phyloP scores from a whole-genome alignment of 2,113 vertebrate genomes.

The Paramormyrops kingsleyae region DNA sequence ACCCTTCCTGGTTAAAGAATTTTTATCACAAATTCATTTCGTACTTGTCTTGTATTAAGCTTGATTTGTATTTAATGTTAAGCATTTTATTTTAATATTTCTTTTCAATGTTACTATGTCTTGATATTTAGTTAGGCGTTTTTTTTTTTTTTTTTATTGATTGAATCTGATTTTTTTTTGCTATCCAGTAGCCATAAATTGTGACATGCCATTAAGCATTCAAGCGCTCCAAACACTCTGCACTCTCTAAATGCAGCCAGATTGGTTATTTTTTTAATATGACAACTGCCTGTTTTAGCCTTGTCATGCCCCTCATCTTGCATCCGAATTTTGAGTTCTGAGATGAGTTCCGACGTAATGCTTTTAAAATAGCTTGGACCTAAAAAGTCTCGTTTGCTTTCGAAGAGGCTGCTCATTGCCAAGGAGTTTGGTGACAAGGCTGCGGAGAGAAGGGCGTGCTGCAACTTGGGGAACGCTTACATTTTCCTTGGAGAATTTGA shows the following conservation, averaged over 20 bases:
- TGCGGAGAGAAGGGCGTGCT: conserved; percentile 92
- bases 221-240: not conserved
- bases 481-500: conserved; percentile 94
- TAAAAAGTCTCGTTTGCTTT: conserved; percentile 18
- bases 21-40: not conserved
- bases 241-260: not conserved
- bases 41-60: not conserved
- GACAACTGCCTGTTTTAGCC: not conserved
- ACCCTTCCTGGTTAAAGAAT: no score
- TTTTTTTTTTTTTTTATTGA: not conserved
- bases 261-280: not conserved
- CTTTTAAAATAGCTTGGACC: not conserved
- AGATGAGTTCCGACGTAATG: conserved; percentile 17
- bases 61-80: not conserved
- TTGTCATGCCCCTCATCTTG: not conserved
- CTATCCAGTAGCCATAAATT: not conserved
- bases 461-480: conserved; percentile 91
- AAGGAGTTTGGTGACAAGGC: conserved; percentile 94
- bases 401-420: conserved; percentile 85
- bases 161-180: not conserved
- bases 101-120: no score
- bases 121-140: not conserved
- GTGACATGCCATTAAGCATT: not conserved
- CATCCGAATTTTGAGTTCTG: not conserved
- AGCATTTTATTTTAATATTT: not conserved